phyloP scores from a whole-genome alignment of 2,888 invertebrate genomes.

The Cetonia aurata region DNA sequence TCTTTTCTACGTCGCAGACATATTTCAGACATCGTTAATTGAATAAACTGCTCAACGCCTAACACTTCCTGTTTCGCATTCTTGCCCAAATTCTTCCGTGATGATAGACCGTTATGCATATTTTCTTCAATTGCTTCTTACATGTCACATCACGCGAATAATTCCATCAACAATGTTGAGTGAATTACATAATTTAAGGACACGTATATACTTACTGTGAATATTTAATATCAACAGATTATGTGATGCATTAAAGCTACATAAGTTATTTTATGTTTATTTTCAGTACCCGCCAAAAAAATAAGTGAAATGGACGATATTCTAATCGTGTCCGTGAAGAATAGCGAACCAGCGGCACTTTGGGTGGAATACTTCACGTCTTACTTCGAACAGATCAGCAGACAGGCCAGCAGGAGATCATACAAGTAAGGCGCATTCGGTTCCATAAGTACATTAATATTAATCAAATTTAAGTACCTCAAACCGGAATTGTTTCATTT shows the following conservation, averaged over 20 bases:
- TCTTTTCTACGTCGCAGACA: background rate
- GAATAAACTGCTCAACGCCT: background rate
- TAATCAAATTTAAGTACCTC: conserved; percentile 35
- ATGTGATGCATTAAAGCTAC: too few species aligned
- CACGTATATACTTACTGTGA: background rate
- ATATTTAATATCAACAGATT: too few species aligned
- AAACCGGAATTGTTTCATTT: conserved; percentile 30
- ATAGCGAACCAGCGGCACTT: conserved; percentile 81
- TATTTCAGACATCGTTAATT: background rate
- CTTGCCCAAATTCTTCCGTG: conserved; percentile 4
- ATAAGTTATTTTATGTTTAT: background rate
- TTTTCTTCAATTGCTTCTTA: conserved; percentile 6
- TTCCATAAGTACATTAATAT: conserved; percentile 18
- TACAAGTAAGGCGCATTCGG: conserved; percentile 74
- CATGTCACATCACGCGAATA: background rate
- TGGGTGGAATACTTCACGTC: conserved; percentile 87
- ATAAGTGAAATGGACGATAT: conserved; percentile 81
- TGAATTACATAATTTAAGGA: conserved; percentile 2
- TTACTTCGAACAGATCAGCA: conserved; percentile 84
- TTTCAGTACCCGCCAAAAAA: conserved; percentile 58
- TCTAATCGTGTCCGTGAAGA: conserved; percentile 82
- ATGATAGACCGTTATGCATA: background rate
- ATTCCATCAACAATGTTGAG: background rate
- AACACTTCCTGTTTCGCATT: conserved; percentile 5
- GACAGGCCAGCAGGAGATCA: conserved; percentile 80